These are phyloP conservation scores for Polyergus mexicanus DNA, from an alignment of 1,140 invertebrate species.

Conservation along the genomic window DNA sequence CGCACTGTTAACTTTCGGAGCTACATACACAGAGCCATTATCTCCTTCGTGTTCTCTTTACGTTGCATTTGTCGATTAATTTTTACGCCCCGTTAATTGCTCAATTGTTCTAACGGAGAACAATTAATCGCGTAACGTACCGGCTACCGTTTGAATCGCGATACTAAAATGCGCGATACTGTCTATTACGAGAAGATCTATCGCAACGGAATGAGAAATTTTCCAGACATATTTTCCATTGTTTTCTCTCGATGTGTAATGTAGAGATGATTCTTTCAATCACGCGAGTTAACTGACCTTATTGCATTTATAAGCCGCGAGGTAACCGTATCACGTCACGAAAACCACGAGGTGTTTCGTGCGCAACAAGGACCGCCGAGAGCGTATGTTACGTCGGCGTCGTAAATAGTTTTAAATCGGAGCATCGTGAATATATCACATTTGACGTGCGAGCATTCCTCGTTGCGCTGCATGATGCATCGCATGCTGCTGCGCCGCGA, in stretches of 20 bases:
- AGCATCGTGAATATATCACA: conserved; percentile 77
- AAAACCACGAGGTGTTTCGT: conserved; percentile 43
- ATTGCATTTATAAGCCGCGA: conserved; percentile 61
- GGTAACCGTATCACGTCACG: conserved; percentile 22
- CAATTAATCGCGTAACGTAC: neutral
- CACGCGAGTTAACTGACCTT: conserved; percentile 49
- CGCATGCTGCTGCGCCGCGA: conserved; percentile 62
- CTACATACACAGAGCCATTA: neutral
- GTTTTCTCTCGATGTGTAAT: neutral
- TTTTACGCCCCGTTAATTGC: conserved; percentile 40
- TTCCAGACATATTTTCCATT: neutral
- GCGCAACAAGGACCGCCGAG: conserved; percentile 42
- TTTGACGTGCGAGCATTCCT: conserved; percentile 75
- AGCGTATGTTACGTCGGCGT: conserved; percentile 30
- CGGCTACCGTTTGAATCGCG: neutral
- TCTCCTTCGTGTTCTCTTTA: neutral
- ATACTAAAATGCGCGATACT: neutral
- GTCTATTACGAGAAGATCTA: neutral
- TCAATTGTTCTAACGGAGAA: neutral
- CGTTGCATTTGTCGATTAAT: neutral
- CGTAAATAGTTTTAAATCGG: conserved; percentile 75
- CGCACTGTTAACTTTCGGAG: neutral
- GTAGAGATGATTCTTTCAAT: conserved; percentile 33
- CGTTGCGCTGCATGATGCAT: conserved; percentile 73
- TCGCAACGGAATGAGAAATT: conserved; percentile 25